Conservation (phyloP, 2,888 invertebrate genomes). For the Amaurobius ferox region DNA sequence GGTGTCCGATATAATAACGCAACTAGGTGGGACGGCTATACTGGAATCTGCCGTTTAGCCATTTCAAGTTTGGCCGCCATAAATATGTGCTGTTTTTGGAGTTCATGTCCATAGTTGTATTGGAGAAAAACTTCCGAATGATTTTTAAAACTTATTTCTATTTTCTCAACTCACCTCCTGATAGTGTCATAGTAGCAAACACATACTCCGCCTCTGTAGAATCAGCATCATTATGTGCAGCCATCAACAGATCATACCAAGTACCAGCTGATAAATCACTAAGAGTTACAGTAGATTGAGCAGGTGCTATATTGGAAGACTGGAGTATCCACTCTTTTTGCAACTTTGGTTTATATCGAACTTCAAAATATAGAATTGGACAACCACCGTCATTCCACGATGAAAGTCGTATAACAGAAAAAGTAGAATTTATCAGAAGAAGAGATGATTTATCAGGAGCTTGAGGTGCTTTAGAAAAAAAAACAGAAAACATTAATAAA, state of each 20-base stretch:
- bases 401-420: conserved; percentile 91
- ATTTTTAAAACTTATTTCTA: too few relatives aligned
- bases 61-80: too few relatives aligned
- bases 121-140: too few relatives aligned
- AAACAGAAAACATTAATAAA: not conserved
- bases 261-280: conserved; percentile 91
- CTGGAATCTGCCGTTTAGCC: too few relatives aligned
- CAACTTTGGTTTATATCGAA: conserved; percentile 83
- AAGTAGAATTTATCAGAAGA: conserved; percentile 93
- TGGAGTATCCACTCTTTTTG: conserved; percentile 91
- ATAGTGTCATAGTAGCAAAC: conserved; percentile 94
- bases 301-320: conserved; percentile 92
- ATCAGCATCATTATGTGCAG: conserved; percentile 91
- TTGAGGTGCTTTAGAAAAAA: conserved; percentile 84
- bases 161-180: conserved; percentile 96
- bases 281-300: conserved; percentile 72
- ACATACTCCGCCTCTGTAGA: conserved; percentile 96
- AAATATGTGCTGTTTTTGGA: too few relatives aligned
- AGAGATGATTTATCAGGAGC: conserved; percentile 93
- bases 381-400: conserved; percentile 97
- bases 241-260: conserved; percentile 94
- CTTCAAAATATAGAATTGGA: conserved; percentile 95
- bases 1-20: too few relatives aligned
- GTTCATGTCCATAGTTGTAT: too few relatives aligned
- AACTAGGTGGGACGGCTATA: too few relatives aligned